Evolutionary conservation across 2,888 invertebrate genomes (phyloP).

Genomic region (Eurois occulta): DNA sequence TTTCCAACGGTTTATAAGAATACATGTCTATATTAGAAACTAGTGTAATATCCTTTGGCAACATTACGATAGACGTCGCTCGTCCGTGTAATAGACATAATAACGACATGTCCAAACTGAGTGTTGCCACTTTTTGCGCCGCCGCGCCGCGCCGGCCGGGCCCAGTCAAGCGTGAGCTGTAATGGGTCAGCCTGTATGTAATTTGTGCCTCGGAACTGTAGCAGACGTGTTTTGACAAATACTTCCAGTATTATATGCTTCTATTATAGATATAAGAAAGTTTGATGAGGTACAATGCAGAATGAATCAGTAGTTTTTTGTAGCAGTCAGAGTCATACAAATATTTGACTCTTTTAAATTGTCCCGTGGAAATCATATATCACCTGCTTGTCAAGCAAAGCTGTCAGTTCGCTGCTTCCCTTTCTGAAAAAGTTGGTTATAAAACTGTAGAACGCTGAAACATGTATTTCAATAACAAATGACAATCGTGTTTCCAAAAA

Average conservation of each 20-base stretch:
- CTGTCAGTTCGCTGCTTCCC: background rate
- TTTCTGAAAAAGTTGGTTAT: background rate
- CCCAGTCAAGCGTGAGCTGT: conserved; percentile 56
- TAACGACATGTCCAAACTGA: conserved; percentile 64
- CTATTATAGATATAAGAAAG: background rate
- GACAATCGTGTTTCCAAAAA: background rate
- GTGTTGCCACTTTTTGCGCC: conserved; percentile 57
- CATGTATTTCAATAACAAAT: background rate
- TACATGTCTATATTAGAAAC: conserved; percentile 39
- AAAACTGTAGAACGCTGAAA: background rate
- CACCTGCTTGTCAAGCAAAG: background rate
- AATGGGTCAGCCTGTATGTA: conserved; percentile 61
- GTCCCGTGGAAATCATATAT: background rate
- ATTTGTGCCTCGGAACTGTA: conserved; percentile 57
- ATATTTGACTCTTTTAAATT: background rate
- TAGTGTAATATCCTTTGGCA: conserved; percentile 49
- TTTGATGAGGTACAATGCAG: background rate
- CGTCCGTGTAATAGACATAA: conserved; percentile 62
- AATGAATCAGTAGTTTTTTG: background rate
- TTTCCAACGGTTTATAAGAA: background rate
- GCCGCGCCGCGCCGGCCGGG: background rate
- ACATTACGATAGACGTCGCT: conserved; percentile 53
- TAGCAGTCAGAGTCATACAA: background rate
- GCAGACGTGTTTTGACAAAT: conserved; percentile 46
- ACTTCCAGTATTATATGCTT: conserved; percentile 41